Percentiles rank a stretch among this genome's conserved stretches.
Conservation (phyloP, 1,140 invertebrate species). For the Cyphomyrmex costatus region DNA sequence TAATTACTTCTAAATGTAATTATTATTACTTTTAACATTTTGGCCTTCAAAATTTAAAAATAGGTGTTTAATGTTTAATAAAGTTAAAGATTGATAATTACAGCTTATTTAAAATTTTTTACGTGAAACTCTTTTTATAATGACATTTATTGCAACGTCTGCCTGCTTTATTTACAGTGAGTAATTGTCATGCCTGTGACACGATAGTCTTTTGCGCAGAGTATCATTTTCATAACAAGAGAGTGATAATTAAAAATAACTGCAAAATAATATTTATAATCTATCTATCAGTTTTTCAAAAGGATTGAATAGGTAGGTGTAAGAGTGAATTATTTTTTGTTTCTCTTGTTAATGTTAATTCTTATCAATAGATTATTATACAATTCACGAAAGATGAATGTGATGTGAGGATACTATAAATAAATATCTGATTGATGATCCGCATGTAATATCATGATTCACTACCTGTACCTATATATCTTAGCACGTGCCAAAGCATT, state of each 20-base stretch:
- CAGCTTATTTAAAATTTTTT: background rate
- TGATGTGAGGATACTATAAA: background rate
- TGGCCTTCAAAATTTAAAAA: background rate
- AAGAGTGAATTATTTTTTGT: background rate
- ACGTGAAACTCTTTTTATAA: background rate
- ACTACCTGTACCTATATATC: background rate
- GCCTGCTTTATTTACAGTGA: background rate
- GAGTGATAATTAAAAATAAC: background rate
- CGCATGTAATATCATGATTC: background rate
- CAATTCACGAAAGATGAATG: background rate
- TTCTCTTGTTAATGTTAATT: background rate
- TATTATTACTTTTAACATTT: background rate
- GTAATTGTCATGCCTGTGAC: background rate
- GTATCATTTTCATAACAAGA: background rate
- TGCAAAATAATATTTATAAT: background rate
- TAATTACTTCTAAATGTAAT: background rate
- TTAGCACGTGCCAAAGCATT: background rate
- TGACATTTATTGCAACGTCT: background rate
- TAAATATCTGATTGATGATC: background rate
- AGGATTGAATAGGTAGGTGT: background rate
- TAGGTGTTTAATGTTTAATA: slow-evolving; percentile 12
- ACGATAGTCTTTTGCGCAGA: background rate
- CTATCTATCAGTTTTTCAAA: background rate
- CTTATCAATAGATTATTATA: background rate
- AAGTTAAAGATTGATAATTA: background rate